Evolutionary conservation across 2,888 invertebrate species (phyloP), one percentile per base, ranked within the genome.

Genomic region (Hirtodrosophila confusa): DNA sequence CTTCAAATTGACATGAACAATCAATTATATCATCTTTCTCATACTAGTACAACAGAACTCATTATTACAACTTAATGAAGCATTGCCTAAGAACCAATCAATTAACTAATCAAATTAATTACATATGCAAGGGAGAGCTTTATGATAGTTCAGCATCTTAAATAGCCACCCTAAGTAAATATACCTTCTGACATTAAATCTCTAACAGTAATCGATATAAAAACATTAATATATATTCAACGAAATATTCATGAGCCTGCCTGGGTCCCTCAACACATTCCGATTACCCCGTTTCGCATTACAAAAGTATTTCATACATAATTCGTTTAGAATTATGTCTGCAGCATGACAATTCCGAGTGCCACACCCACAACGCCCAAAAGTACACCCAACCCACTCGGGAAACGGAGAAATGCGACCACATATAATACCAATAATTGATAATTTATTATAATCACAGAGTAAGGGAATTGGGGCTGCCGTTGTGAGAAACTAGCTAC

Each of bases 361-460:
- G 75, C 29, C 66, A 79, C 82, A 69, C 85, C 75, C 76, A 61
- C 35, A 31, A 48, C 29, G 39, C 43, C 41, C 43, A 47, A 27
- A 36, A 44, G 11, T 40, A 37, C 11, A 17, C 41, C 12, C 39
- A 33, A 53, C 10, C 23, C 27, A 27, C 5, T 1, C 6, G 27
- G 17, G 17, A 1, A 1, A 0, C 6, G 27, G 17, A 23, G 49
- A 47, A 36, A 37, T 41, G 53, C 49, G 55, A 67, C 50, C 63
- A 53, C 62, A 65, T 79, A 82, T 82, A 82, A 82, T 80, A 55
- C 73, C 84, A 67, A 88, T 84, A 88, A 84, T 88, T 88, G 84
- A 84, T 84, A 84, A 84, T 84, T 84, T 84, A 84, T 84, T 84
- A 84, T 84, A 86, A 84, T 84, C 88, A 86, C 70, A 66, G 72